These are phyloP conservation scores for Amblyjoppa fuscipennis DNA, from an alignment of 2,888 invertebrate species.

Conservation along the genomic window DNA sequence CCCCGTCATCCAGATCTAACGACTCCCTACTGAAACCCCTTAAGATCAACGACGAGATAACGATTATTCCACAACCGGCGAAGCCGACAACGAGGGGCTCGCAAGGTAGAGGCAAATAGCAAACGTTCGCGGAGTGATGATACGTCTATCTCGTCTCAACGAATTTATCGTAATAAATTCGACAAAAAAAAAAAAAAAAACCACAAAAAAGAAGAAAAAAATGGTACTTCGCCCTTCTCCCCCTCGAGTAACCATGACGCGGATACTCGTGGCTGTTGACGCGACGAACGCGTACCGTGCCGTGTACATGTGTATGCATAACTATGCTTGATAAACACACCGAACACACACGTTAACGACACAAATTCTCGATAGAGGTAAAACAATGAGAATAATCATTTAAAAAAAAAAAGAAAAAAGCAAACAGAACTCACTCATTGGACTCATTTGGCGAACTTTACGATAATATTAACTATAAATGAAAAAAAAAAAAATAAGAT, in stretches of 20 bases:
- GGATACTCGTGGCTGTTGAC: conserved; percentile 38
- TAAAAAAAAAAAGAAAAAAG: conserved; percentile 16
- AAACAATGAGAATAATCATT: conserved; percentile 53
- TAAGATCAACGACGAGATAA: conserved; percentile 95
- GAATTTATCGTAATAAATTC: conserved; percentile 76
- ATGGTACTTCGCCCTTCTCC: conserved; percentile 13
- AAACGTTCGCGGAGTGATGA: conserved; percentile 82
- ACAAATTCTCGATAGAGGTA: conserved; percentile 43
- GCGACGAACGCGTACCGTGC: conserved; percentile 68
- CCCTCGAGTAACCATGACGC: conserved; percentile 70
- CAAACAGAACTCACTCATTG: conserved; percentile 46
- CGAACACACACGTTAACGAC: conserved; percentile 53
- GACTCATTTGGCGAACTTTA: conserved; percentile 57
- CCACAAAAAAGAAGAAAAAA: conserved; percentile 14
- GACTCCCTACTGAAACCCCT: conserved; percentile 92
- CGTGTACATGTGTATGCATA: conserved; percentile 82
- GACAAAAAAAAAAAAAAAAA: conserved; percentile 44
- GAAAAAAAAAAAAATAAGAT: conserved; percentile 35
- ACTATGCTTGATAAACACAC: conserved; percentile 76
- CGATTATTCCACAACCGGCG: conserved; percentile 94
- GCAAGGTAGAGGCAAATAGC: conserved; percentile 84
- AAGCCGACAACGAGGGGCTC: conserved; percentile 84
- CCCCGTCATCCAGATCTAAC: conserved; percentile 84
- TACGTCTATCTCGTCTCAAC: conserved; percentile 80
- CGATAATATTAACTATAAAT: conserved; percentile 49